Percentiles rank a stretch among this genome's conserved stretches.
Evolutionary conservation across 2,113 vertebrate species (phyloP).

Genomic region (Peromyscus maniculatus): DNA sequence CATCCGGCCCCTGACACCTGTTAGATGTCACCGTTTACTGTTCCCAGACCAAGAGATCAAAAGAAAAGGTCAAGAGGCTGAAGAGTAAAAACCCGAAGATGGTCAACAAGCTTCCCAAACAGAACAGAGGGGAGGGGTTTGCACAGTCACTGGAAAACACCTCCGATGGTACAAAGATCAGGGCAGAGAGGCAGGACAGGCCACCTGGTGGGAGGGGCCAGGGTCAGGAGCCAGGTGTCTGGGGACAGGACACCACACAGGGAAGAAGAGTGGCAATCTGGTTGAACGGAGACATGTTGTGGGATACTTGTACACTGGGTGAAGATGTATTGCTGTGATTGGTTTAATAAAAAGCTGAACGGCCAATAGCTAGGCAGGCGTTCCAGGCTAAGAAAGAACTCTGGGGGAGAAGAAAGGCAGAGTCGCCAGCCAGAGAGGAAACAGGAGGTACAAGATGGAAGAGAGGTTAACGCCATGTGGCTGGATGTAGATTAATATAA

Average conservation of each 20-base stretch:
- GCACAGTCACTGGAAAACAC: not conserved
- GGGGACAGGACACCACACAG: not conserved
- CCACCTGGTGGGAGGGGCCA: not conserved
- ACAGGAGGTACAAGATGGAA: not conserved
- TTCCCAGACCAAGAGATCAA: slow-evolving; percentile 43
- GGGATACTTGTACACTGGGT: not conserved
- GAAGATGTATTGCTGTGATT: not conserved
- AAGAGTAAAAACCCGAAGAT: not conserved
- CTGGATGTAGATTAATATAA: not conserved
- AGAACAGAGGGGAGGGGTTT: not conserved
- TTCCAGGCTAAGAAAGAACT: not conserved
- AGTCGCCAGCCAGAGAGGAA: not conserved
- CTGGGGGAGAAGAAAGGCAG: not conserved
- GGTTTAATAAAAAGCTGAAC: not conserved
- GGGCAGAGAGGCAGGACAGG: not conserved
- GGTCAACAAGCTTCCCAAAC: not conserved
- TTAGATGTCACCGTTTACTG: not conserved
- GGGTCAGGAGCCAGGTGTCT: not conserved
- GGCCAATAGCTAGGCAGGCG: not conserved
- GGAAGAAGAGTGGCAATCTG: not conserved
- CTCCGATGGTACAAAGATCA: not conserved
- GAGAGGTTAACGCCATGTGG: not conserved
- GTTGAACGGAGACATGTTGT: not conserved
- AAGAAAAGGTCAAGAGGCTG: slow-evolving; percentile 11
- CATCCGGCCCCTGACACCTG: slow-evolving; percentile 5